Evolutionary conservation across 2,888 invertebrate genomes (phyloP), one percentile per base, ranked within the genome.

Genomic region (Agyllia agylla): DNA sequence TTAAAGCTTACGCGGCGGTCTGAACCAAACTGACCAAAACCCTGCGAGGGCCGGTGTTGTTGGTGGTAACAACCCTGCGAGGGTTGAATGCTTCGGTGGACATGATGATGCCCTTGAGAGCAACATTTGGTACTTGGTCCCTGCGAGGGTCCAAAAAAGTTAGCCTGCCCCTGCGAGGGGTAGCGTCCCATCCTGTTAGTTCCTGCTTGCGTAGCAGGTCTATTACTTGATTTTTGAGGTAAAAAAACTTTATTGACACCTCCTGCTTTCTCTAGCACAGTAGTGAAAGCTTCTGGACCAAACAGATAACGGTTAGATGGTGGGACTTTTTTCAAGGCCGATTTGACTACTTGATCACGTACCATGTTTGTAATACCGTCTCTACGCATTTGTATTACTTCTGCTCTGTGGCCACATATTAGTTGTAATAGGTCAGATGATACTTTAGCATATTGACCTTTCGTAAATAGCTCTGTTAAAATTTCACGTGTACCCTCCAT

Each of bases 321-420:
- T 0, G 85, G 85, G 1, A 85, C 57, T 80, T 73, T 85, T n/a
- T 42, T 38, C n/a, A 80, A 49, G 0, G 80, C 27, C 1, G 73
- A 8, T 80, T 85, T 85, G 9, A 73, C 3, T 24, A 85, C 1
- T 17, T 70, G 85, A 17, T 86, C 86, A 9, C 80, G 70, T 1
- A 81, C 17, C 9, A 24, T 20, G 17, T 64, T 86, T 0, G 30
- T 20, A 1, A 86, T 75, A 0, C 73, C 73, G 11, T 86, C 73
- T 20, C 80, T 35, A 1, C 80, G 30, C 86, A 86, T 86, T 31
- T 86, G 49, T 33, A 86, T 75, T 9, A 15, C 11, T 42, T 86
- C 86, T 0, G 86, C 86, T 81, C 86, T 78, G 20, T 86, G 86
- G 1, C 80, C 86, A 11, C 81, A 86, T 3, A 73, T 73, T 9